Base-by-base conservation (phyloP, 2,113 vertebrate genomes). In the Motacilla alba region DNA sequence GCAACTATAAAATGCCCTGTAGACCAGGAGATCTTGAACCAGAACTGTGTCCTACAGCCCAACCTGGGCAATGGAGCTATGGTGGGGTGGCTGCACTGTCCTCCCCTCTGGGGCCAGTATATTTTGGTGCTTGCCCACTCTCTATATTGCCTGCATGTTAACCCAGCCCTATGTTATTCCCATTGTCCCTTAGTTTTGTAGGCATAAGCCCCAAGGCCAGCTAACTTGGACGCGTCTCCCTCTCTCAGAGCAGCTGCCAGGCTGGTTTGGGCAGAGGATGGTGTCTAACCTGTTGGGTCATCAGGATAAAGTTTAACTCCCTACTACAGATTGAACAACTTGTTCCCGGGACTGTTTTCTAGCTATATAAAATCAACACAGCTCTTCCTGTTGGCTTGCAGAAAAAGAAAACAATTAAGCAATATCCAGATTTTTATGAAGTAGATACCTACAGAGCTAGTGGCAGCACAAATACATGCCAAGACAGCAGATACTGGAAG, bases 361-460 rank as follows among this genome's bases (percentile, higher is more conserved):
- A 74, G 73, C 76, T 23, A 35, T 73, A 64, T 79, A 87, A 96
- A 89, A 93, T 56, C 79, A 95, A 75, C 89, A 89, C 27, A 84
- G 86, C 47, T 96, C 92, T 93, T 96, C 86, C 90, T 88, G n/a
- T 67, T 93, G 84, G 58, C 63, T 46, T 86, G 75, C 30, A 58
- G 52, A 74, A 72, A 55, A 94, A 80, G 24, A 59, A 73, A 93
- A 67, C n/a, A 62, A 41, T 46, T 84, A 81, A 91, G 91, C 56
- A 91, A 81, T 39, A 93, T 39, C 75, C 72, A 87, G 44, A 70
- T 55, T 84, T 77, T 73, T 77, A 46, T 55, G 46, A 89, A 64
- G 39, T 52, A 63, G 73, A n/a, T 80, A 63, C 46, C 47, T 82
- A 49, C 53, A 37, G 14, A 80, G 64, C 58, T 31, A 74, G 37